These are phyloP conservation scores for Trachemys scripta DNA, from an alignment of 2,113 vertebrate genomes.

Conservation along the genomic window DNA sequence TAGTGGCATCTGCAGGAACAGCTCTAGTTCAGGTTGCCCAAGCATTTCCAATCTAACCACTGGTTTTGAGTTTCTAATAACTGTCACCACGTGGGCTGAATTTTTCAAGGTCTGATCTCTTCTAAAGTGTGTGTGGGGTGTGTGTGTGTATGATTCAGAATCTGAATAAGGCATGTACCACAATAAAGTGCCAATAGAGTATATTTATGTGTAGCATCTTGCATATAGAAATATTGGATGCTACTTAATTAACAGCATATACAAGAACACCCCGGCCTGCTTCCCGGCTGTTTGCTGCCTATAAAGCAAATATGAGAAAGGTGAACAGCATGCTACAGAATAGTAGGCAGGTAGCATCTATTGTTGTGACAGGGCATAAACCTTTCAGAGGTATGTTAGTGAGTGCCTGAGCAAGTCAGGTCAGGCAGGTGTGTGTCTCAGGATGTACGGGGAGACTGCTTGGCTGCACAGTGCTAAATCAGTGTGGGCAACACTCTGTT, in stretches of 20 bases:
- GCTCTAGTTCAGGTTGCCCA: background rate
- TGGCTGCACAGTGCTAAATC: rapidly evolving
- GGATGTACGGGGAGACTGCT: rapidly evolving
- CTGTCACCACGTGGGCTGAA: background rate
- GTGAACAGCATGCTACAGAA: rapidly evolving
- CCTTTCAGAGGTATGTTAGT: background rate
- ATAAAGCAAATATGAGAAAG: background rate
- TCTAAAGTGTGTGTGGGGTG: background rate
- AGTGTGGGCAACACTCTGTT: background rate
- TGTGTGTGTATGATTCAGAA: background rate
- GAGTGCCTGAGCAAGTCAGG: background rate
- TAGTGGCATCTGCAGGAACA: background rate
- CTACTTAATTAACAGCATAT: rapidly evolving
- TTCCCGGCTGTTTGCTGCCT: background rate
- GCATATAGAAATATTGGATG: background rate
- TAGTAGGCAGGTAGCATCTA: rapidly evolving
- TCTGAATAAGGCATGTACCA: background rate
- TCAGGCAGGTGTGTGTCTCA: background rate
- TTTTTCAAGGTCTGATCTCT: rapidly evolving
- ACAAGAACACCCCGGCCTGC: rapidly evolving
- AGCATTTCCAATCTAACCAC: background rate
- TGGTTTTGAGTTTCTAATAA: background rate
- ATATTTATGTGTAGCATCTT: background rate
- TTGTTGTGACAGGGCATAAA: background rate
- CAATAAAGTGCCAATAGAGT: background rate